phyloP scores from a whole-genome alignment of 2,888 invertebrate genomes.

The Tolmerus cingulatus region DNA sequence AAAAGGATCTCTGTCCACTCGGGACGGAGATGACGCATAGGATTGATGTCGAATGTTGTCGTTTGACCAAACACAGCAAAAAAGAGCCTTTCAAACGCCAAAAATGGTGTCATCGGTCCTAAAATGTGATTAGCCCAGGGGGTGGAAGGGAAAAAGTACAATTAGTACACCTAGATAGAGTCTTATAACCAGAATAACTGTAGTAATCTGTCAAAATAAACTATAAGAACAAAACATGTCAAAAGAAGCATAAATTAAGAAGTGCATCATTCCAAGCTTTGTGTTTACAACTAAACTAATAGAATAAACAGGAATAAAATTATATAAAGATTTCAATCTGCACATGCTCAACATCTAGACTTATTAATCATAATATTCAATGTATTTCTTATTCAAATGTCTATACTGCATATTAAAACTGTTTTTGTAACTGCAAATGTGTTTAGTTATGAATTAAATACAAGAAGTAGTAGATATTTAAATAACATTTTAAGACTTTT shows the following conservation, averaged over 20 bases:
- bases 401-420: neutral
- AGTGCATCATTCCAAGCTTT: neutral
- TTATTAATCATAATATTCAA: neutral
- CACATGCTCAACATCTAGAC: neutral
- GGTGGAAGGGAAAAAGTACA: conserved; percentile 10
- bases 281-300: neutral
- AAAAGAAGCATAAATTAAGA: neutral
- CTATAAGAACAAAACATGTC: neutral
- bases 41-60: conserved; percentile 83
- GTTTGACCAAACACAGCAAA: conserved; percentile 97
- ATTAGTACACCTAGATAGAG: conserved; percentile 21
- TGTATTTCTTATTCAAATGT: neutral
- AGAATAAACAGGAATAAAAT: neutral
- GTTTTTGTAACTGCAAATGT: neutral
- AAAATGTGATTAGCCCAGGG: conserved; percentile 30
- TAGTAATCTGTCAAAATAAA: neutral
- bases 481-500: no score
- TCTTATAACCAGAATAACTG: neutral
- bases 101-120: conserved; percentile 80
- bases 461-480: no score
- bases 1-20: conserved; percentile 86
- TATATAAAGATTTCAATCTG: neutral
- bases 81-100: conserved; percentile 97
- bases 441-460: neutral
- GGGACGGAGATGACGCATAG: conserved; percentile 74